phyloP scores from a whole-genome alignment of 92 coral and sea anemone genomes.

The Phenganax subtilis region DNA sequence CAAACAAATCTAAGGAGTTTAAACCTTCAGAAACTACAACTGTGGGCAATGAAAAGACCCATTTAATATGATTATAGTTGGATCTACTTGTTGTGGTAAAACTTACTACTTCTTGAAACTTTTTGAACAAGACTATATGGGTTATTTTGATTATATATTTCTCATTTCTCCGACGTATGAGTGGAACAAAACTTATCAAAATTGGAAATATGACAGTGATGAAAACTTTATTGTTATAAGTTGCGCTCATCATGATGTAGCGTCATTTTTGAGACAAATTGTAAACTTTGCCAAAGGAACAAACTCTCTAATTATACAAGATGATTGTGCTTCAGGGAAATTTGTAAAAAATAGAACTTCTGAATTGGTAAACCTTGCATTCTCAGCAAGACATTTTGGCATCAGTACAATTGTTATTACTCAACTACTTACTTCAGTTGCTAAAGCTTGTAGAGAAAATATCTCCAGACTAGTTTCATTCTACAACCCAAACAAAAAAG shows the following conservation, averaged over 20 bases:
- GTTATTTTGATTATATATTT: no score
- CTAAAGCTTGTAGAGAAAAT: conserved; percentile 35
- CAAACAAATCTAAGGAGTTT: no score
- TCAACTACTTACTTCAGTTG: conserved; percentile 21
- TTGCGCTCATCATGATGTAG: not conserved
- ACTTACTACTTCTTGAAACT: no score
- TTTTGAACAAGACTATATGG: no score
- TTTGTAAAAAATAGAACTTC: not conserved
- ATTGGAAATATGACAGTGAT: no score
- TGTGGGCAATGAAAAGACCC: no score
- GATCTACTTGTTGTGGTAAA: no score
- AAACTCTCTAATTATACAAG: not conserved
- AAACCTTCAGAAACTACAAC: no score
- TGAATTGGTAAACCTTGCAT: conserved; percentile 15
- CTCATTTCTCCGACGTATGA: no score
- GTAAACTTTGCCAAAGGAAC: not conserved
- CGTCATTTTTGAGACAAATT: not conserved
- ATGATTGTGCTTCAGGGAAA: conserved; percentile 2
- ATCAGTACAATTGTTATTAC: conserved; percentile 19
- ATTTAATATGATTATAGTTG: no score
- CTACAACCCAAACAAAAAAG: conserved; percentile 28
- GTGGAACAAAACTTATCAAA: no score
- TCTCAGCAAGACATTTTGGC: conserved; percentile 30
- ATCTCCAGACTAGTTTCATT: conserved; percentile 22
- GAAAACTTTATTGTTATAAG: not conserved